Evolutionary conservation across 2,797 vertebrate species (phyloP).

Genomic region (Melanotaenia pygmaea): DNA sequence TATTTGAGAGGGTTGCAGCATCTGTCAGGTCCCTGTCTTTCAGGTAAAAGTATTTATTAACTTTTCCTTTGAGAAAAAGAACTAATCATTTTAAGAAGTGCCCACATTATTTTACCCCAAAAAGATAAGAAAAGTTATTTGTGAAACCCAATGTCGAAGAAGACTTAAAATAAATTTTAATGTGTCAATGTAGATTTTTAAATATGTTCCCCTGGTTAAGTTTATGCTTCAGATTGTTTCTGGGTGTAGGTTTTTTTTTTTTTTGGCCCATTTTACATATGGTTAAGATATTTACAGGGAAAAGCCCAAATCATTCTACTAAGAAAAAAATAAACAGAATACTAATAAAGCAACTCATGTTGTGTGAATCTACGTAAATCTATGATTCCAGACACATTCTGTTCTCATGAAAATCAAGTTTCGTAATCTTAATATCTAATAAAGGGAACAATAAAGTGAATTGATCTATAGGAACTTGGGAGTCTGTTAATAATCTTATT

Average conservation of each 20-base stretch:
- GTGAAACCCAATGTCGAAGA: neutral
- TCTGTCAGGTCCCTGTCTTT: constrained; percentile 82
- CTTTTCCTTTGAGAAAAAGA: neutral
- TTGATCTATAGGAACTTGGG: neutral
- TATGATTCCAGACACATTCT: neutral
- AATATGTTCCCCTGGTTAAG: neutral
- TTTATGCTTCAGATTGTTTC: neutral
- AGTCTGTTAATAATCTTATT: neutral
- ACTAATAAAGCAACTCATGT: neutral
- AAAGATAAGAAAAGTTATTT: constrained; percentile 1
- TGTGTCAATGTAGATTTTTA: neutral
- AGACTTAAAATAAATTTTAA: neutral
- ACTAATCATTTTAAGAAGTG: neutral
- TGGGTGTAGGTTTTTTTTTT: neutral
- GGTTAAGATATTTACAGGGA: neutral
- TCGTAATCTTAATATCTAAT: neutral
- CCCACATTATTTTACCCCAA: neutral
- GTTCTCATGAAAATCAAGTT: neutral
- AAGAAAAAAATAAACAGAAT: neutral
- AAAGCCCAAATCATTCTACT: neutral
- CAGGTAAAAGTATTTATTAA: constrained; percentile 69
- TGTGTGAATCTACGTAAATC: no score
- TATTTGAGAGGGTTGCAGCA: constrained; percentile 78
- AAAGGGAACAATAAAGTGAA: neutral
- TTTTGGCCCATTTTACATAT: neutral